These are phyloP conservation scores for Trissonchulus latispiculum DNA, from an alignment of 2,888 invertebrate genomes.

Conservation along the genomic window DNA sequence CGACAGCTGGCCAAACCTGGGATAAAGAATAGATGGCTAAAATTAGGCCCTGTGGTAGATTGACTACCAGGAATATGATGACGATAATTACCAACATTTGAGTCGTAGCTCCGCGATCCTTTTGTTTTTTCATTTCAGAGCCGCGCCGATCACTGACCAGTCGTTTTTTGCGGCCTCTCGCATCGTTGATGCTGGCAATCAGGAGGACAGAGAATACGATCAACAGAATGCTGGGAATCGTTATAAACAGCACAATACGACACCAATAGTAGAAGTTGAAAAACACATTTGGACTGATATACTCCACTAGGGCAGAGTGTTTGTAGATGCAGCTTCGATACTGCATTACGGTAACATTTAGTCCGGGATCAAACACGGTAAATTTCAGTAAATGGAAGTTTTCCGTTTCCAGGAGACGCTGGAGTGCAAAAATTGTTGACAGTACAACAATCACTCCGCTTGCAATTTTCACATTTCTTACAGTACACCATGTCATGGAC, in stretches of 20 bases:
- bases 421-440: conserved; percentile 67
- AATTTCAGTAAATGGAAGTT: background rate
- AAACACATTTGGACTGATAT: conserved; percentile 56
- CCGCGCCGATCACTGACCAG: conserved; percentile 43
- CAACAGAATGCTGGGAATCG: conserved; percentile 74
- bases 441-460: conserved; percentile 64
- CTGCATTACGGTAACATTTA: background rate
- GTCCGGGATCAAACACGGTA: background rate
- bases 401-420: conserved; percentile 63
- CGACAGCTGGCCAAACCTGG: background rate
- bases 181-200: conserved; percentile 70
- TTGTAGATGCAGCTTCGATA: background rate
- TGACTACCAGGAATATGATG: conserved; percentile 49
- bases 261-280: conserved; percentile 63
- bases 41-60: conserved; percentile 46
- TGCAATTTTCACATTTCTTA: conserved; percentile 54
- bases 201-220: conserved; percentile 77
- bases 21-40: conserved; percentile 24
- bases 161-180: conserved; percentile 65
- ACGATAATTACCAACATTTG: conserved; percentile 49
- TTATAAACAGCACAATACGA: conserved; percentile 78
- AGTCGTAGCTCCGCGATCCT: conserved; percentile 34
- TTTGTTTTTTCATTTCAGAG: too few relatives aligned
- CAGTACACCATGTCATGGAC: conserved; percentile 61
- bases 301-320: conserved; percentile 29